Base-by-base conservation (phyloP, 2,888 invertebrate species). In the Xestia ashworthii region DNA sequence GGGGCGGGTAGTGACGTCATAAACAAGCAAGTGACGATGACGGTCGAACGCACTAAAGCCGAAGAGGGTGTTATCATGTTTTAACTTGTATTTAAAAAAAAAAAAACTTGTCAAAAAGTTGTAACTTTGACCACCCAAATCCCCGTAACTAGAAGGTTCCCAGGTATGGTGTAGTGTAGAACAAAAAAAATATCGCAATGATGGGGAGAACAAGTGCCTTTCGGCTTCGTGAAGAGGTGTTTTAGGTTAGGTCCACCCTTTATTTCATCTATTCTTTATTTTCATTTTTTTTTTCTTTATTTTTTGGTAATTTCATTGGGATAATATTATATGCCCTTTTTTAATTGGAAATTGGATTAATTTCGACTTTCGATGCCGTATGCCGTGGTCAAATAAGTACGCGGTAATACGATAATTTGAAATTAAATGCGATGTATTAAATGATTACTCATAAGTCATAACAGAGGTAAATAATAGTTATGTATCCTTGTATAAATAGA, bases 1-100 rank as follows among this genome's bases (percentile, higher is more conserved):
- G n/a, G n/a, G 55, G 55, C 12, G n/a, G 55, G 55, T n/a, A 55
- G 55, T 55, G 55, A 55, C 55, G 55, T 55, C n/a, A 55, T n/a
- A 55, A 58, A 53, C n/a, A n/a, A 53, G 14, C 12, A 12, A 25
- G 12, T 58, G 55, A 25, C 55, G 55, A 5, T 58, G 55, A 25
- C 55, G 55, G 55, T 25, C 5, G n/a, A 58, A 58, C 25, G 14
- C 12, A 58, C n/a, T 12, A 12, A 25, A 5, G n/a, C 55, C n/a
- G n/a, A n/a, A 55, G n/a, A 55, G 11, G n/a, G 12, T n/a, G n/a
- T n/a, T n/a, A 0, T 22, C 9, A 53, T 11, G 22, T 22, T 53
- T 53, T 53, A n/a, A n/a, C n/a, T n/a, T n/a, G n/a, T n/a, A n/a
- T n/a, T n/a, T n/a, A n/a, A n/a, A n/a, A n/a, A n/a, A n/a, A n/a